These are phyloP conservation scores for Heliornis fulica DNA, from an alignment of 2,113 vertebrate genomes.

Conservation along the genomic window DNA sequence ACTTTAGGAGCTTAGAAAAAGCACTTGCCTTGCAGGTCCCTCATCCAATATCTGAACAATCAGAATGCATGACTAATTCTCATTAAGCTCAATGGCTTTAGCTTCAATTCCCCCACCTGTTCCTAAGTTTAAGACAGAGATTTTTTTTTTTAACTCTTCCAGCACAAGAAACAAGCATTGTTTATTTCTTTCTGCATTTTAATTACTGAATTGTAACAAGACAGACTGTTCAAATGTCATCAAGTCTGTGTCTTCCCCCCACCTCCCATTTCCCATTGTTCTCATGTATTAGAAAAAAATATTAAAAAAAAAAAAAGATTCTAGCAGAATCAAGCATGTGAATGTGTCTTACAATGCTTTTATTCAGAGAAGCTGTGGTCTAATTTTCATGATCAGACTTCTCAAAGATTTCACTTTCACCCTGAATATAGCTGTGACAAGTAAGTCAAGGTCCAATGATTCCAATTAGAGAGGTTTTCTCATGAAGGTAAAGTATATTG, in stretches of 20 bases:
- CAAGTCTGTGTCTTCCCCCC: neutral
- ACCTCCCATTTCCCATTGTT: neutral
- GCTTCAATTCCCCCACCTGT: slow-evolving; percentile 39
- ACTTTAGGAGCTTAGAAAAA: slow-evolving; percentile 41
- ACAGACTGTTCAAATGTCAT: neutral
- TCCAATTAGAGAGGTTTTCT: slow-evolving; percentile 78
- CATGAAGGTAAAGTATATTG: slow-evolving; percentile 51
- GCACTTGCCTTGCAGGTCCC: slow-evolving; percentile 45
- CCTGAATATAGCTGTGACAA: slow-evolving; percentile 65
- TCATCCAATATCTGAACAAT: slow-evolving; percentile 11
- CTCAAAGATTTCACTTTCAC: slow-evolving; percentile 66
- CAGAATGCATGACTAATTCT: slow-evolving; percentile 19
- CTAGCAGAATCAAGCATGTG: neutral
- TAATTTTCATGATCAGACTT: slow-evolving; percentile 59
- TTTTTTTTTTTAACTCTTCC: slow-evolving; percentile 30
- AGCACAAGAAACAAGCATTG: neutral
- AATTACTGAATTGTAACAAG: neutral
- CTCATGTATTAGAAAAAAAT: neutral
- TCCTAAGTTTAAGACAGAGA: neutral
- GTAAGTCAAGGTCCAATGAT: slow-evolving; percentile 70
- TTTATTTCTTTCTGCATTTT: neutral
- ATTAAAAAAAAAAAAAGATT: neutral
- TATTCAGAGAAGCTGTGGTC: slow-evolving; percentile 17
- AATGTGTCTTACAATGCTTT: slow-evolving; percentile 6
- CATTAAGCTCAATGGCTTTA: slow-evolving; percentile 35